Base-by-base conservation (phyloP, 1,140 invertebrate species). In the Leptinotarsa texana region DNA sequence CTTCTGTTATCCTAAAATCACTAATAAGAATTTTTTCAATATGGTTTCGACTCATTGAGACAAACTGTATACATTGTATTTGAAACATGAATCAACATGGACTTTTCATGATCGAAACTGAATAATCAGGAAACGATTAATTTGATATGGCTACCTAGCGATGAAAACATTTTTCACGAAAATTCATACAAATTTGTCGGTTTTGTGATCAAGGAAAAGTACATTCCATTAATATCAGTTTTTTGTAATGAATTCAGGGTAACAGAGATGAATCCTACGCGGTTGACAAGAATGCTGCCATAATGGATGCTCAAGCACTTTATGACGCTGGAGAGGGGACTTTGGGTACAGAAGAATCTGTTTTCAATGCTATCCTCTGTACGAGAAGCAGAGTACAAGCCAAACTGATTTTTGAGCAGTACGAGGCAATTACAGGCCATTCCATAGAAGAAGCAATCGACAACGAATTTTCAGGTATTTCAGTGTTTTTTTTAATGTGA, bases 391-490 rank as follows among this genome's bases (percentile, higher is more conserved):
- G 88, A 75, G 85, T 88, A 63, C 92, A 94, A 79, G 83, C 95
- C 3, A 86, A 86, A 47, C 80, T 89, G 78, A 92, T 96, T 75
- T 96, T 97, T 85, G 86, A 88, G 73, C 92, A 94, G 83, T 95
- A 95, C 82, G 88, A 91, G 75, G 87, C 87, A 74, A 87, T 94
- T 47, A 93, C 93, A 27, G 95, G 94, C 13, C 94, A 96, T 82
- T 87, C 91, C 24, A 92, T 98, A 81, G 93, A 95, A 79, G 88
- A 91, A 75, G 95, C 95, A 3, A 92, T 98, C 81, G 90, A 94
- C 75, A 91, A 91, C 63, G 95, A 98, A 86, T 95, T 98, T 86
- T 95, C 94, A 18, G 69, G 69, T 70, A 70, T 17, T 57, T 8
- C 33, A 33, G 27, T 33, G 33, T 11, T 2, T 42, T 42, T 42